These are phyloP conservation scores for Thripadectes ignobilis DNA, from an alignment of 2,797 vertebrate genomes.

Conservation along the genomic window DNA sequence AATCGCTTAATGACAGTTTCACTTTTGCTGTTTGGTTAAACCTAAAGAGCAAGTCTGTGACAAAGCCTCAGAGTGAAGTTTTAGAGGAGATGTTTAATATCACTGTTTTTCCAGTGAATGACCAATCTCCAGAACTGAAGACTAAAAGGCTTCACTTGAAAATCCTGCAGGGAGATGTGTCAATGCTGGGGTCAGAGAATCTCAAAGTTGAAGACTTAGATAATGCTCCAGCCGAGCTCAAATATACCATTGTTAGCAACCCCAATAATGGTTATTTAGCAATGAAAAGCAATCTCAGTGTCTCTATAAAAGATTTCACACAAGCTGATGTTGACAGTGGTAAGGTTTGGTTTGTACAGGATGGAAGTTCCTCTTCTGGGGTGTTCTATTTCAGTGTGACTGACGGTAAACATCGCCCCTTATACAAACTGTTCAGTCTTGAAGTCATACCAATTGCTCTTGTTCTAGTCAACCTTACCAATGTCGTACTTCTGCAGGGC, in stretches of 20 bases:
- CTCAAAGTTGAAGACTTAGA: slow-evolving; percentile 88
- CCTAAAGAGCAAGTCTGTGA: slow-evolving; percentile 80
- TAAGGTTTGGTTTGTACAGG: slow-evolving; percentile 86
- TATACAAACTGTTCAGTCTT: slow-evolving; percentile 91
- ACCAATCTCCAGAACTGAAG: slow-evolving; percentile 88
- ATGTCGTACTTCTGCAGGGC: slow-evolving; percentile 82
- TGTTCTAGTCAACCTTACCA: slow-evolving; percentile 81
- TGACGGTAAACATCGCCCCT: slow-evolving; percentile 87
- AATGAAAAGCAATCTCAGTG: slow-evolving; percentile 72
- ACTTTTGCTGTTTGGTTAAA: slow-evolving; percentile 86
- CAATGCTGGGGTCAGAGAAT: slow-evolving; percentile 78
- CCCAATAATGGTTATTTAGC: slow-evolving; percentile 90
- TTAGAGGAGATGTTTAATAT: slow-evolving; percentile 88
- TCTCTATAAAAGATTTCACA: slow-evolving; percentile 81
- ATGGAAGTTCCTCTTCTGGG: slow-evolving; percentile 84
- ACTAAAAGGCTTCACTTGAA: slow-evolving; percentile 83
- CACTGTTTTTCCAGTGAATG: slow-evolving; percentile 84
- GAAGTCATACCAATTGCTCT: slow-evolving; percentile 84
- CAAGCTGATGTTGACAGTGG: slow-evolving; percentile 86
- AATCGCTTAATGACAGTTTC: slow-evolving; percentile 84
- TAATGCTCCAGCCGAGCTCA: slow-evolving; percentile 84
- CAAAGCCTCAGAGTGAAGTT: slow-evolving; percentile 75
- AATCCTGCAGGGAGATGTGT: slow-evolving; percentile 83
- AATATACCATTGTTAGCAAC: slow-evolving; percentile 82
- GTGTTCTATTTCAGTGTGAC: slow-evolving; percentile 93